A percentile compares a stretch with the other conserved stretches of the same genome.
phyloP scores from a whole-genome alignment of 2,797 vertebrate species.

The Phoeniculus purpureus region DNA sequence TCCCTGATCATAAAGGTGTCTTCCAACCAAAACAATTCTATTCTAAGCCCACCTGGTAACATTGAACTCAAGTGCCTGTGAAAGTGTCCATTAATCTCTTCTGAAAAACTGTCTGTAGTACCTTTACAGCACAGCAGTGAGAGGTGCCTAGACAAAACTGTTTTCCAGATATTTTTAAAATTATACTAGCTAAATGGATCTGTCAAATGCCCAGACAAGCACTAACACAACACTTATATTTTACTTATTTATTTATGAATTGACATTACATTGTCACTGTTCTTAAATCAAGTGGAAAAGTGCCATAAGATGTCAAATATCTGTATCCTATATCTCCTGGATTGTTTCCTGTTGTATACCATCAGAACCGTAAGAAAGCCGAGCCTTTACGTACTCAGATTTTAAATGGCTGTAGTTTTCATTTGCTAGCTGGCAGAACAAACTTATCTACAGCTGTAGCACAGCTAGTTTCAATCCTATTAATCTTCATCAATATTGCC shows the following conservation, averaged over 20 bases:
- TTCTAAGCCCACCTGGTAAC: background rate
- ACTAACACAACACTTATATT: background rate
- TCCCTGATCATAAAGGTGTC: no score
- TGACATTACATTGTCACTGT: background rate
- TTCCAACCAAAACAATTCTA: no score
- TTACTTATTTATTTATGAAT: background rate
- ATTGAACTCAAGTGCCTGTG: background rate
- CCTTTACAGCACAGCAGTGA: background rate
- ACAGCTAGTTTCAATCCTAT: constrained; percentile 56
- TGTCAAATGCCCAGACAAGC: background rate
- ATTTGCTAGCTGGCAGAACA: constrained; percentile 38
- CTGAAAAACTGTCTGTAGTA: background rate
- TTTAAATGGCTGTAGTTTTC: constrained; percentile 36
- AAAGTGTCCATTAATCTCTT: background rate
- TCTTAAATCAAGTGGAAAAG: background rate
- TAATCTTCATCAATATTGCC: constrained; percentile 69
- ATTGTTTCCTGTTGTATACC: background rate
- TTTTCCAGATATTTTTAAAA: background rate
- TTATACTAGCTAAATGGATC: background rate
- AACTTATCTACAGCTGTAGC: constrained; percentile 48
- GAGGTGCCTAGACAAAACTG: background rate
- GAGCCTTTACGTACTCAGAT: background rate
- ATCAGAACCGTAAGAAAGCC: background rate
- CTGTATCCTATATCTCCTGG: background rate
- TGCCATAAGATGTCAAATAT: background rate